These are phyloP conservation scores for Coptodon rendalli DNA, from an alignment of 2,113 vertebrate genomes.

Conservation along the genomic window DNA sequence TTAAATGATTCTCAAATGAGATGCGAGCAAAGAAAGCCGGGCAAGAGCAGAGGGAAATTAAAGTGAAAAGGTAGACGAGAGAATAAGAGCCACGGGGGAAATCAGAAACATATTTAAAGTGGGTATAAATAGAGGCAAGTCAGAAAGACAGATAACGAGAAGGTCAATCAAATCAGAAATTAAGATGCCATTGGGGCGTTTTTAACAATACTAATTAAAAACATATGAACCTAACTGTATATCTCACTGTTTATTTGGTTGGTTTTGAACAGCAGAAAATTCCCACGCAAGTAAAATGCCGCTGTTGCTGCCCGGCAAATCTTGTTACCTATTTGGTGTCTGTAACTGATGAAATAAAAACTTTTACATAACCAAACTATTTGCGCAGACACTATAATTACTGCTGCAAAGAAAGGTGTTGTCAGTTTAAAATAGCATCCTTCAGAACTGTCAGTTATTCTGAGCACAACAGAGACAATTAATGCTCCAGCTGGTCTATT, in stretches of 20 bases:
- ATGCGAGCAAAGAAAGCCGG: background rate
- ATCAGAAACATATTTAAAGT: background rate
- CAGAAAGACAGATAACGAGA: background rate
- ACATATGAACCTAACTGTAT: background rate
- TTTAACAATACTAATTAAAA: background rate
- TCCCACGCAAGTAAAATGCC: background rate
- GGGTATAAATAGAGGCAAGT: background rate
- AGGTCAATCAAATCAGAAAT: background rate
- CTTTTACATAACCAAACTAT: background rate
- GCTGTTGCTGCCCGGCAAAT: background rate
- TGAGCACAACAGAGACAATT: background rate
- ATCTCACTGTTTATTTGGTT: background rate
- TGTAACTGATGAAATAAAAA: background rate
- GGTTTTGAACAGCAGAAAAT: background rate
- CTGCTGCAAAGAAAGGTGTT: background rate
- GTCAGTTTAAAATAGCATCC: constrained; percentile 21
- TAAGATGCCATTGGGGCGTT: background rate
- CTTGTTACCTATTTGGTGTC: background rate
- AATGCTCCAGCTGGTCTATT: constrained; percentile 18
- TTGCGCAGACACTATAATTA: constrained; percentile 17
- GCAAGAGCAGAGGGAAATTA: background rate
- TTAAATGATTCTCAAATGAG: constrained; percentile 30
- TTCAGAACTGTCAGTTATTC: constrained; percentile 25
- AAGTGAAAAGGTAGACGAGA: background rate
- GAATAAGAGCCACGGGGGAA: background rate